phyloP scores from a whole-genome alignment of 2,113 vertebrate genomes.

The Tragelaphus strepsiceros region DNA sequence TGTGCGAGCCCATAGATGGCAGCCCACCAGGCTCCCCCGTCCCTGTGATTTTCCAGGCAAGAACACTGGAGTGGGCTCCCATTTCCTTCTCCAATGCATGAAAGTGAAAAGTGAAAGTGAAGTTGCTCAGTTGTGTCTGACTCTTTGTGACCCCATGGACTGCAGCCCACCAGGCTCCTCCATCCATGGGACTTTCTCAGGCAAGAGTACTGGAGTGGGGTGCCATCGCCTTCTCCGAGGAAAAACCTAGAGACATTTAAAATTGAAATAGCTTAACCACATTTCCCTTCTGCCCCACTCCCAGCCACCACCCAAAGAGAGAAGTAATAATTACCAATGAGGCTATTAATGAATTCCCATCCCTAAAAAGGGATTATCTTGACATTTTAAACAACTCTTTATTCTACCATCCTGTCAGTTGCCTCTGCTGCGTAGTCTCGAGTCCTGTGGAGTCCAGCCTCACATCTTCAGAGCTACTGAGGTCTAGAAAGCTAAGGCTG shows the following conservation, averaged over 20 bases:
- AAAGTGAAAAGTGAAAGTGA: too few species aligned
- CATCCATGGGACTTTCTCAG: too few species aligned
- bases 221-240: neutral
- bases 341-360: neutral
- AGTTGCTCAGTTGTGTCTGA: too few species aligned
- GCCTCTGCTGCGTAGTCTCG: neutral
- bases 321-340: neutral
- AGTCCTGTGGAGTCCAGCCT: neutral
- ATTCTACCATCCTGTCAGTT: neutral
- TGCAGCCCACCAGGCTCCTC: too few species aligned
- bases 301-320: neutral
- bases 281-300: neutral
- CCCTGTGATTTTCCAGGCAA: too few species aligned
- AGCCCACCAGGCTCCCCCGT: too few species aligned
- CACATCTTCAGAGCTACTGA: neutral
- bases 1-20: too few species aligned
- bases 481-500: neutral
- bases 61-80: too few species aligned
- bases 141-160: too few species aligned
- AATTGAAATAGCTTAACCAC: neutral
- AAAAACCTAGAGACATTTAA: neutral
- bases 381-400: neutral
- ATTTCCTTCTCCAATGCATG: too few species aligned
- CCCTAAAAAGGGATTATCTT: neutral
- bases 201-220: too few species aligned